phyloP scores from a whole-genome alignment of 1,140 invertebrate genomes.

The Halesus radiatus region DNA sequence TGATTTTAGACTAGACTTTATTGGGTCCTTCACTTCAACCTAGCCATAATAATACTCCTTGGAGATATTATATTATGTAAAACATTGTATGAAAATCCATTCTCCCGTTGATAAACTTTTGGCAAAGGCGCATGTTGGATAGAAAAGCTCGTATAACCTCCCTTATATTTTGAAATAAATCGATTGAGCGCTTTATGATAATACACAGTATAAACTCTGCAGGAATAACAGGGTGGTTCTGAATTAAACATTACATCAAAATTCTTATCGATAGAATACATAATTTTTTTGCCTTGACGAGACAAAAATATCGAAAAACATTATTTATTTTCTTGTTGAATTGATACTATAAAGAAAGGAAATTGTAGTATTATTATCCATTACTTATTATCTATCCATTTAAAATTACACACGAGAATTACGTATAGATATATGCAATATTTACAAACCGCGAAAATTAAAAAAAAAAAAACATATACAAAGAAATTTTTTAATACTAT shows the following conservation, averaged over 20 bases:
- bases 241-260: constrained; percentile 12
- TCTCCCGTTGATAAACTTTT: constrained; percentile 52
- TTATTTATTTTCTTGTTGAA: too few species aligned
- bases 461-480: too few species aligned
- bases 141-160: constrained; percentile 35
- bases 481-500: too few species aligned
- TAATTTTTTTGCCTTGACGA: not conserved
- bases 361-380: too few species aligned
- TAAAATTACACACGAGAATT: too few species aligned
- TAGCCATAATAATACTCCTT: constrained; percentile 36
- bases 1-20: too few species aligned
- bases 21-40: constrained; percentile 31
- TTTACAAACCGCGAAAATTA: too few species aligned
- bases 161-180: constrained; percentile 53
- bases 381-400: too few species aligned
- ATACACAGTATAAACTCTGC: constrained; percentile 50
- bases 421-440: too few species aligned
- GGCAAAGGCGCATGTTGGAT: constrained; percentile 52
- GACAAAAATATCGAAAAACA: too few species aligned
- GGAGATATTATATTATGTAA: constrained; percentile 48
- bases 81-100: constrained; percentile 49
- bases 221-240: constrained; percentile 27
- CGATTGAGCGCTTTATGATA: constrained; percentile 56
- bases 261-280: not conserved
- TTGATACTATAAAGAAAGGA: too few species aligned